phyloP scores from a whole-genome alignment of 2,888 invertebrate genomes.

The Dysmachus trigonus region DNA sequence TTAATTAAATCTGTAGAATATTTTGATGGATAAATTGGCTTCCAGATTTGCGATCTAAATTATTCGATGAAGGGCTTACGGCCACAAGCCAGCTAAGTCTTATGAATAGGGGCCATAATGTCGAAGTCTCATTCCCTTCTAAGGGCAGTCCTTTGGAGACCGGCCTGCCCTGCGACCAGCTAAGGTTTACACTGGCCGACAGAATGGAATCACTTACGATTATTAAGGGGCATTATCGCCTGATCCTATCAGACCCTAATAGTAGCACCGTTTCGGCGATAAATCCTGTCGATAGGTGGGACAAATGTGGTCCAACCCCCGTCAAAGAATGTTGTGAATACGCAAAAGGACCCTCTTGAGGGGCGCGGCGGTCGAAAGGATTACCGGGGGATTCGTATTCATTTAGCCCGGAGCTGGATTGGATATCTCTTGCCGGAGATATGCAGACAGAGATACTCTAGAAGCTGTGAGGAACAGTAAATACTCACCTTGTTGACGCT shows the following conservation, averaged over 20 bases:
- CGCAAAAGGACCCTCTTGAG: neutral
- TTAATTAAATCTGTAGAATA: neutral
- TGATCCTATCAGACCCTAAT: neutral
- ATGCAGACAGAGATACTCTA: neutral
- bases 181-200: neutral
- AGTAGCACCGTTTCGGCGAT: neutral
- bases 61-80: neutral
- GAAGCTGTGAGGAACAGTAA: neutral
- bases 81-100: neutral
- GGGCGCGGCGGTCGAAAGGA: neutral
- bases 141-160: neutral
- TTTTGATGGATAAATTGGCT: neutral
- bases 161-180: neutral
- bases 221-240: neutral
- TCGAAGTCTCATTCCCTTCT: neutral
- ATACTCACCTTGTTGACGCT: conserved; percentile 80
- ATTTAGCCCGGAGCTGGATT: neutral
- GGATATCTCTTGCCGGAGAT: no score
- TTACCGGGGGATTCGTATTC: neutral
- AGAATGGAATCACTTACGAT: neutral
- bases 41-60: neutral
- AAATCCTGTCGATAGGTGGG: neutral
- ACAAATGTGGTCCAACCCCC: neutral
- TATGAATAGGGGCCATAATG: neutral
- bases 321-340: neutral